Conservation (phyloP, 92 coral and sea anemone species). For the Zoanthus gigantus region DNA sequence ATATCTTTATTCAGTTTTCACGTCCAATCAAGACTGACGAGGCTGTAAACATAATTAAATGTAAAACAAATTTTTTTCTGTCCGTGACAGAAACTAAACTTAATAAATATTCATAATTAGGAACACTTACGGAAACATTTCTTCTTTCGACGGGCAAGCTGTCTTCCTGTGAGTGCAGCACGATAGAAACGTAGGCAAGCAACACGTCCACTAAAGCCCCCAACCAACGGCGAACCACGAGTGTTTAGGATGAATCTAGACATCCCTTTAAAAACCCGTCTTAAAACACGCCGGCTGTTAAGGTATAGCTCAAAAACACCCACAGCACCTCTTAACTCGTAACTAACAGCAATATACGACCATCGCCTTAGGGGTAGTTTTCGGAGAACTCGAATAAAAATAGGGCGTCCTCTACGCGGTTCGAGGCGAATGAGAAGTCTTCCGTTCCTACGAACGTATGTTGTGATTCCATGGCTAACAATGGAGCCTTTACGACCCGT, state of each 20-base stretch:
- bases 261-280: slow-evolving; percentile 38
- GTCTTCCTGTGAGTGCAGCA: slow-evolving; percentile 56
- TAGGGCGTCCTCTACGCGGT: slow-evolving; percentile 35
- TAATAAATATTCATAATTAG: background rate
- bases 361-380: slow-evolving; percentile 54
- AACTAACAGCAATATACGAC: slow-evolving; percentile 78
- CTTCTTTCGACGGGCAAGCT: slow-evolving; percentile 68
- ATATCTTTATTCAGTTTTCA: too few relatives aligned
- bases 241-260: slow-evolving; percentile 57
- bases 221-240: slow-evolving; percentile 75
- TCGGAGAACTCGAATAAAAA: slow-evolving; percentile 23
- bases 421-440: slow-evolving; percentile 58
- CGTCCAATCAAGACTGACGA: too few relatives aligned
- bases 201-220: slow-evolving; percentile 76
- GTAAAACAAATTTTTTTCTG: background rate
- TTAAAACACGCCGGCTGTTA: slow-evolving; percentile 54
- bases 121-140: slow-evolving; percentile 72
- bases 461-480: slow-evolving; percentile 57
- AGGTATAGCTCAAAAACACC: slow-evolving; percentile 71
- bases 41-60: too few relatives aligned
- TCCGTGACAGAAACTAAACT: background rate
- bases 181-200: slow-evolving; percentile 76
- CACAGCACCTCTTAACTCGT: slow-evolving; percentile 32
- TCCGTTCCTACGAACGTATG: slow-evolving; percentile 14
- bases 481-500: slow-evolving; percentile 71